Base-by-base conservation (phyloP, 2,888 invertebrate genomes). In the Caprella mutica region DNA sequence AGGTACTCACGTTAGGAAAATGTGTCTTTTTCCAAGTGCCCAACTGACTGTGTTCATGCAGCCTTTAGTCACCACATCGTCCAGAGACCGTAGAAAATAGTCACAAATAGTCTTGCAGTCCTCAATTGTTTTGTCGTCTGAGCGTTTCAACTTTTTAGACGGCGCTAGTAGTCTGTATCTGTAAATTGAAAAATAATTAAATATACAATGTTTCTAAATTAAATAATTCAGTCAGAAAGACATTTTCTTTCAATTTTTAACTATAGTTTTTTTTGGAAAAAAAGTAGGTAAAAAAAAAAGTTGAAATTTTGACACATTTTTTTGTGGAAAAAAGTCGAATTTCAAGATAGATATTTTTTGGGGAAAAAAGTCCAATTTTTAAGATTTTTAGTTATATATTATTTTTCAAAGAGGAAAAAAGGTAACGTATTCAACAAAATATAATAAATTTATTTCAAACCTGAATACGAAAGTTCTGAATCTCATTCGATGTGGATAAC, bases 1-100 rank as follows among this genome's bases (percentile, higher is more conserved):
- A 35, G 14, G 14, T 12, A 35, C 35, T 35, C 68, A 77, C 77
- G 77, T 77, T 61, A 93, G 80, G 74, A 94, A 94, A 44, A 93
- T 87, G 73, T 94, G 92, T 3, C 91, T 78, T 72, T 90, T 89
- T 64, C 94, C 94, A 46, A 89, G 79, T 26, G 90, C 89, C 89
- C 92, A 93, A 70, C 86, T 84, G 44, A 83, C 80, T 3, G 81
- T 80, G n/a, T 81, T 82, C 58, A 74, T 68, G 23, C 68, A 71
- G 17, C 23, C 14, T 1, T 70, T 68, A 50, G 70, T 67, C 21
- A 66, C 67, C 40, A 68, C 66, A 38, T 70, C 69, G 52, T 73
- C 71, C 63, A 64, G 48, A 21, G 56, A 55, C 2, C 59, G 52
- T 23, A 64, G 44, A 43, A 83, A 84, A 69, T 81, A 80, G 68